These are phyloP conservation scores for Phycodurus eques DNA, from an alignment of 2,113 vertebrate genomes.

Conservation along the genomic window DNA sequence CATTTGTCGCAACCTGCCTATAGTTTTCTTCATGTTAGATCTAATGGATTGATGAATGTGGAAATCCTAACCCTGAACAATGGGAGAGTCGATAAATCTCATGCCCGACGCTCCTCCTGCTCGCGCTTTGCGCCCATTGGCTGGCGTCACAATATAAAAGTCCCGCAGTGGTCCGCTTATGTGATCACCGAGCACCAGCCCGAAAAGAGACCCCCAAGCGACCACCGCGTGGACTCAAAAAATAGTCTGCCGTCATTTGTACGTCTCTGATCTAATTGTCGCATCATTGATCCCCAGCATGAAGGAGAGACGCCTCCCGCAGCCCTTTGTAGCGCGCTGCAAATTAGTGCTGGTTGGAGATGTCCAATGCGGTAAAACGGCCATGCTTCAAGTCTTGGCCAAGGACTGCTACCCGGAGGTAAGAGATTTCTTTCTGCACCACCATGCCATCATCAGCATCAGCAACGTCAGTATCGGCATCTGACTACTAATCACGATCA, in stretches of 20 bases:
- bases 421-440: constrained; percentile 40
- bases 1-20: not conserved
- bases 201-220: not conserved
- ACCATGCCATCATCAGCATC: not conserved
- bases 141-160: constrained; percentile 66
- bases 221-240: constrained; percentile 11
- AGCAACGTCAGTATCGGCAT: not conserved
- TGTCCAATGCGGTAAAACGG: constrained; percentile 95
- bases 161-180: constrained; percentile 52
- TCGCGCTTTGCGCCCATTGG: constrained; percentile 62
- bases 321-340: constrained; percentile 83
- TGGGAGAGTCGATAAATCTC: not conserved
- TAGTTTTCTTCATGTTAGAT: not conserved
- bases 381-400: constrained; percentile 92
- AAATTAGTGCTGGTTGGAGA: constrained; percentile 93
- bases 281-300: constrained; percentile 62
- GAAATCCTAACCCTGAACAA: not conserved
- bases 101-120: constrained; percentile 7
- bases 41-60: not conserved
- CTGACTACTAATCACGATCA: not conserved
- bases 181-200: not conserved
- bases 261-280: not conserved
- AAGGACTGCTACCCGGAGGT: constrained; percentile 98
- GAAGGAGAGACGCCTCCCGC: constrained; percentile 84
- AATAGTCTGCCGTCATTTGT: constrained; percentile 3